These are phyloP conservation scores for Macrobrachium rosenbergii DNA, from an alignment of 1,140 invertebrate genomes.

Conservation along the genomic window DNA sequence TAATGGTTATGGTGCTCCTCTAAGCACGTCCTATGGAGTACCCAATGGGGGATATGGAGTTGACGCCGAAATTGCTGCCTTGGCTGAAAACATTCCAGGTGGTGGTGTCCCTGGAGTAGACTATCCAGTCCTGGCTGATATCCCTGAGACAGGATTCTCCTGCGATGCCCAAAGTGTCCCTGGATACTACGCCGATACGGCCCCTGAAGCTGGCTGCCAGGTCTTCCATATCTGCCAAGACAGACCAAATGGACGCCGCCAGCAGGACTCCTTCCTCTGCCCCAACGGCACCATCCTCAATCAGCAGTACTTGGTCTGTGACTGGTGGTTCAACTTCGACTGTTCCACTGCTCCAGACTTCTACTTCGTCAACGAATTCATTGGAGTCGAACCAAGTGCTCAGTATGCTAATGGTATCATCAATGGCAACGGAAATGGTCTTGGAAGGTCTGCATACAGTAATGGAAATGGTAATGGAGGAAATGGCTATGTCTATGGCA, in stretches of 20 bases:
- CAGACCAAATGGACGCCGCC: background rate
- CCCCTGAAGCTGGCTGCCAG: background rate
- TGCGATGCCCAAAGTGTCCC: slow-evolving; percentile 6
- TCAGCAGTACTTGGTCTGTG: slow-evolving; percentile 23
- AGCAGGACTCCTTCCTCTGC: slow-evolving; percentile 1
- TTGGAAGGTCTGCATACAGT: too few species aligned
- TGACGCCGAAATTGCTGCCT: background rate
- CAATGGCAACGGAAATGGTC: background rate
- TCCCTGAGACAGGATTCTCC: slow-evolving; percentile 1
- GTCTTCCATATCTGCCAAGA: slow-evolving; percentile 15
- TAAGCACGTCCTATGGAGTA: background rate
- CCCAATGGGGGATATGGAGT: background rate
- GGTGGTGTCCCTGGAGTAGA: slow-evolving; percentile 11
- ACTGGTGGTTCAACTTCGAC: slow-evolving; percentile 24
- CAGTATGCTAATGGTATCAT: background rate
- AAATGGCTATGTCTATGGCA: background rate
- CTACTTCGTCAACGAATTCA: slow-evolving; percentile 20
- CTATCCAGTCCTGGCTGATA: background rate
- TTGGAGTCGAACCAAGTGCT: slow-evolving; percentile 1
- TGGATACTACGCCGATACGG: slow-evolving; percentile 11
- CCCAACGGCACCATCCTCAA: slow-evolving; percentile 24
- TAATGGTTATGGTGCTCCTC: background rate
- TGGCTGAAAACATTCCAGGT: slow-evolving; percentile 2
- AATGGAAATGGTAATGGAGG: background rate
- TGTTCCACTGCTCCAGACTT: background rate